These are phyloP conservation scores for Homarus gammarus DNA, from an alignment of 2,888 invertebrate genomes.

Conservation along the genomic window DNA sequence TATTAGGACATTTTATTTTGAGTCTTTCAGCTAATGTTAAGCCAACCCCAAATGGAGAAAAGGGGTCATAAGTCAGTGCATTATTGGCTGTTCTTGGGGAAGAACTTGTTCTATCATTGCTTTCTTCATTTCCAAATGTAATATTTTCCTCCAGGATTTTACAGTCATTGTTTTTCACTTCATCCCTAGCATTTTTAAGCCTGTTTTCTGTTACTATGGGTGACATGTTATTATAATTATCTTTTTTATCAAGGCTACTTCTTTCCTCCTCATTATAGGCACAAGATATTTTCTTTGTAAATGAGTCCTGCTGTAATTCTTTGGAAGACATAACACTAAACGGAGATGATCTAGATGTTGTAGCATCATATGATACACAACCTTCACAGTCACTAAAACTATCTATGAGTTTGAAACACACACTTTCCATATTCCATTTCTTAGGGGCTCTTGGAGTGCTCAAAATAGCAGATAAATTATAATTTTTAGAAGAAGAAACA, in stretches of 20 bases:
- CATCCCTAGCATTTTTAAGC: not conserved
- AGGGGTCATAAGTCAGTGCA: not conserved
- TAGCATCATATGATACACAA: not conserved
- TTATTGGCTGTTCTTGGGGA: not conserved
- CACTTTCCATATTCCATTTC: no score
- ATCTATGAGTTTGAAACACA: constrained; percentile 8
- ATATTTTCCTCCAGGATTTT: not conserved
- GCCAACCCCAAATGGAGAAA: constrained; percentile 26
- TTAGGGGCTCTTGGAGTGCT: not conserved
- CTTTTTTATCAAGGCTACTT: not conserved
- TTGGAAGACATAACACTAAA: not conserved
- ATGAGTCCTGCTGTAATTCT: not conserved
- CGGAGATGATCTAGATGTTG: no score
- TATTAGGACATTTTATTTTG: constrained; percentile 16
- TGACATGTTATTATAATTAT: not conserved
- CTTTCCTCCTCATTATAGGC: not conserved
- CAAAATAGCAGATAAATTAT: not conserved
- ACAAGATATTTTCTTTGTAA: not conserved
- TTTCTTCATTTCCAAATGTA: not conserved
- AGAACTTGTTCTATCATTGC: not conserved
- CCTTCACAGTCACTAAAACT: not conserved
- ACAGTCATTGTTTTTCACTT: not conserved
- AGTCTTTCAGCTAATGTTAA: constrained; percentile 35
- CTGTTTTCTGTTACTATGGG: no score
- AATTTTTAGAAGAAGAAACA: not conserved